Conservation (phyloP, 2,113 vertebrate species). For the Pionites leucogaster region DNA sequence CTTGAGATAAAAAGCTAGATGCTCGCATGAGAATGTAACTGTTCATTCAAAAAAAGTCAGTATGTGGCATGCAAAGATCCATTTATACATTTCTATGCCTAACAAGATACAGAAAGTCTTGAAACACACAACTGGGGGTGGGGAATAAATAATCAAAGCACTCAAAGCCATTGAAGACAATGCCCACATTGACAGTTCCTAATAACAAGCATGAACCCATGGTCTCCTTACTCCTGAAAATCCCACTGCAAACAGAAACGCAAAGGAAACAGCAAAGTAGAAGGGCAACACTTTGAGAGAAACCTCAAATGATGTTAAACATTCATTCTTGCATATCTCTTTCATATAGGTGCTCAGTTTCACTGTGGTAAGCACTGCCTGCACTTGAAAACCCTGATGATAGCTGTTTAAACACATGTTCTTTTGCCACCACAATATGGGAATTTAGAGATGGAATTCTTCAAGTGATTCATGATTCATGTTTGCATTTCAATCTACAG, state of each 20-base stretch:
- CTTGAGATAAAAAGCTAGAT: not conserved
- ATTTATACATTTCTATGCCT: not conserved
- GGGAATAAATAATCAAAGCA: not conserved
- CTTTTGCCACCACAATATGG: not conserved
- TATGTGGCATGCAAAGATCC: not conserved
- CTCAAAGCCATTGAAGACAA: not conserved
- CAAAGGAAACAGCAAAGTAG: not conserved
- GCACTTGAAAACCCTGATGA: not conserved
- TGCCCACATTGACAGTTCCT: not conserved
- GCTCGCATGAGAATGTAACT: not conserved
- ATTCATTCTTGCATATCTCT: not conserved
- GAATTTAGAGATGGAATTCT: not conserved
- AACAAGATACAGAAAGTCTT: not conserved
- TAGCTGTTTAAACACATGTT: not conserved
- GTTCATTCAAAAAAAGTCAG: not conserved
- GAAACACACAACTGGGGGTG: not conserved
- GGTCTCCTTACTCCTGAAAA: not conserved
- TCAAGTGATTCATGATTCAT: not conserved
- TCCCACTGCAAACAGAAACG: not conserved
- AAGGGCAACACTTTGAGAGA: not conserved
- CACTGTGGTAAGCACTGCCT: not conserved
- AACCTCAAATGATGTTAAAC: not conserved
- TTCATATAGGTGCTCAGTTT: not conserved
- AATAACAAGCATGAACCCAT: not conserved
- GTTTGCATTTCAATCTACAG: conserved; percentile 15